These are phyloP conservation scores for Calliopsis andreniformis DNA, from an alignment of 1,140 invertebrate species.

Conservation along the genomic window DNA sequence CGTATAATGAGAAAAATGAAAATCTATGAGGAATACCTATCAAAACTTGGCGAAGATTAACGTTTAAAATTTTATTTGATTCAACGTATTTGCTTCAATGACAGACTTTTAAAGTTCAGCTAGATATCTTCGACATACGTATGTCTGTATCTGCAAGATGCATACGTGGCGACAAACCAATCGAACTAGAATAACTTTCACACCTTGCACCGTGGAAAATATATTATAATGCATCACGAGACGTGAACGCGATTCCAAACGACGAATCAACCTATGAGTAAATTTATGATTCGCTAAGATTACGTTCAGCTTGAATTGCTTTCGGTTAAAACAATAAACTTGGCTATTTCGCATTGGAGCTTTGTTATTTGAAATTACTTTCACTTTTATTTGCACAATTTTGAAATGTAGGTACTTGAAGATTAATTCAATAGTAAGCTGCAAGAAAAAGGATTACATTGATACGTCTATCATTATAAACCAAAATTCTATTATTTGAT, in stretches of 20 bases:
- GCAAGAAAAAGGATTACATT: too few species aligned
- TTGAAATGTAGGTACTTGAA: too few species aligned
- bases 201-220: conserved; percentile 65
- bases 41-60: conserved; percentile 53
- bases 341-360: not conserved
- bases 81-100: not conserved
- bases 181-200: conserved; percentile 69
- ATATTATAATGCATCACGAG: conserved; percentile 70
- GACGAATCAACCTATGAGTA: conserved; percentile 42
- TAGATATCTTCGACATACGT: too few species aligned
- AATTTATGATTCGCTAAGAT: conserved; percentile 63
- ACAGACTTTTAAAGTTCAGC: not conserved
- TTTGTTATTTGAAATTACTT: too few species aligned
- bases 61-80: conserved; percentile 59
- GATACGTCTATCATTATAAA: too few species aligned
- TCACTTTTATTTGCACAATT: too few species aligned
- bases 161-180: conserved; percentile 65
- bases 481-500: too few species aligned
- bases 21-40: conserved; percentile 17
- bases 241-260: conserved; percentile 70
- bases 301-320: conserved; percentile 58
- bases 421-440: too few species aligned
- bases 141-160: not conserved
- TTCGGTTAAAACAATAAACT: conserved; percentile 57
- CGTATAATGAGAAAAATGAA: too few species aligned